Percentiles rank a stretch among this genome's conserved stretches.
These are phyloP conservation scores for Apogon hyalosoma DNA, from an alignment of 2,797 vertebrate species.

Conservation along the genomic window DNA sequence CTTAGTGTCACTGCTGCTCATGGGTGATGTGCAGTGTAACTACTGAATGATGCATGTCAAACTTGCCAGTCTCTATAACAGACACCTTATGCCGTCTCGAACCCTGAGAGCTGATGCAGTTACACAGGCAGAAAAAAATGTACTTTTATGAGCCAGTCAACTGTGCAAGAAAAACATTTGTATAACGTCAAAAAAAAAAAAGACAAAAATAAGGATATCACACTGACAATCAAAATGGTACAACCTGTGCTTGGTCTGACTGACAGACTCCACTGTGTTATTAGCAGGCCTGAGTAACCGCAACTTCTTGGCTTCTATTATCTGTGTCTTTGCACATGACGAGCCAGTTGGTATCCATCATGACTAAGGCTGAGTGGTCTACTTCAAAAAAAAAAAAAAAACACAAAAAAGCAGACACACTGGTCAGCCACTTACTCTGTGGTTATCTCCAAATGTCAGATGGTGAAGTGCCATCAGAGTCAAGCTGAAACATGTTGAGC, in stretches of 20 bases:
- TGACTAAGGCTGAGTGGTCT: conserved; percentile 52
- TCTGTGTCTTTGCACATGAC: conserved; percentile 71
- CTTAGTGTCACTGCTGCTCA: conserved; percentile 32
- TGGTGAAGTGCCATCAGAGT: conserved; percentile 57
- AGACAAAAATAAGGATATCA: conserved; percentile 44
- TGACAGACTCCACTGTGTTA: conserved; percentile 60
- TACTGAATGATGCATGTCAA: conserved; percentile 44
- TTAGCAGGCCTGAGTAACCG: conserved; percentile 57
- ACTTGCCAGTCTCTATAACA: conserved; percentile 22
- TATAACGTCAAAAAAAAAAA: conserved; percentile 12
- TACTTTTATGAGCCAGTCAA: conserved; percentile 19
- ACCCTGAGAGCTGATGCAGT: conserved; percentile 28
- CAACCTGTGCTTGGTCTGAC: conserved; percentile 57
- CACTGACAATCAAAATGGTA: conserved; percentile 45
- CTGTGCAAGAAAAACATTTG: conserved; percentile 29
- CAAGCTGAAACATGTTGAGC: conserved; percentile 56
- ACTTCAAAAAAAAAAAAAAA: conserved; percentile 8
- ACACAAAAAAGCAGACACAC: not conserved
- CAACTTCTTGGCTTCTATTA: conserved; percentile 70
- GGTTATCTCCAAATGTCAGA: conserved; percentile 77
- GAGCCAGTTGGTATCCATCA: conserved; percentile 65
- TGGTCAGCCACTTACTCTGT: conserved; percentile 52
- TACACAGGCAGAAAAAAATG: conserved; percentile 23
- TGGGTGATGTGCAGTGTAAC: conserved; percentile 18
- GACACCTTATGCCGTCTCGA: conserved; percentile 17